Evolutionary conservation across 2,888 invertebrate genomes (phyloP).

Genomic region (Sphecodes monilicornis): DNA sequence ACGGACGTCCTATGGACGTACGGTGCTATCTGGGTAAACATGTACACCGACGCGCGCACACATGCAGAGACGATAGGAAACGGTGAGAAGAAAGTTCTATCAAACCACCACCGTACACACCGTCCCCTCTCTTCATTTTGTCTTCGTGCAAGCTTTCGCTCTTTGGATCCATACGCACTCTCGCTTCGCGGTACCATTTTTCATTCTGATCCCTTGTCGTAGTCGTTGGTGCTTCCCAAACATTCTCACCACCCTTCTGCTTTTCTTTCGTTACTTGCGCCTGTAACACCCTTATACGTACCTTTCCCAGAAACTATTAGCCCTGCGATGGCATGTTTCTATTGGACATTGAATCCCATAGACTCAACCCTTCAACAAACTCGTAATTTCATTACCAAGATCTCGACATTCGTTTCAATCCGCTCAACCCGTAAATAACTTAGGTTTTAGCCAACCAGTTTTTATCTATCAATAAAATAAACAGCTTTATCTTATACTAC

Average conservation of each 20-base stretch:
- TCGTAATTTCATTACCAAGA: background rate
- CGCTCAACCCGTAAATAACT: background rate
- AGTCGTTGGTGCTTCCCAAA: background rate
- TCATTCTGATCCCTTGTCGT: background rate
- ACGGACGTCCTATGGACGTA: too few relatives aligned
- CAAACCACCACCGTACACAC: background rate
- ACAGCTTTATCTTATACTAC: background rate
- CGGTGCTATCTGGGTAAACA: too few relatives aligned
- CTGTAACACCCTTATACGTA: background rate
- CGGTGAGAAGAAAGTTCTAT: background rate
- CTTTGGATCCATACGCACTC: conserved; percentile 56
- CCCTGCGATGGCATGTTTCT: background rate
- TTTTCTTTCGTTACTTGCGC: conserved; percentile 6
- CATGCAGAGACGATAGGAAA: background rate
- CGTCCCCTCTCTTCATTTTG: background rate
- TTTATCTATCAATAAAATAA: background rate
- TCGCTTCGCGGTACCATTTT: background rate
- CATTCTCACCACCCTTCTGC: background rate
- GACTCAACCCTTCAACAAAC: background rate
- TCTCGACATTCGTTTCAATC: background rate
- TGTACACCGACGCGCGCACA: background rate
- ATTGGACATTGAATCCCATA: background rate
- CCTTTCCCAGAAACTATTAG: background rate
- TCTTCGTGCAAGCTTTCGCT: conserved; percentile 32
- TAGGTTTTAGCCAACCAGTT: background rate